These are phyloP conservation scores for Phymanthus crucifer DNA, from an alignment of 92 coral and sea anemone genomes.

Conservation along the genomic window DNA sequence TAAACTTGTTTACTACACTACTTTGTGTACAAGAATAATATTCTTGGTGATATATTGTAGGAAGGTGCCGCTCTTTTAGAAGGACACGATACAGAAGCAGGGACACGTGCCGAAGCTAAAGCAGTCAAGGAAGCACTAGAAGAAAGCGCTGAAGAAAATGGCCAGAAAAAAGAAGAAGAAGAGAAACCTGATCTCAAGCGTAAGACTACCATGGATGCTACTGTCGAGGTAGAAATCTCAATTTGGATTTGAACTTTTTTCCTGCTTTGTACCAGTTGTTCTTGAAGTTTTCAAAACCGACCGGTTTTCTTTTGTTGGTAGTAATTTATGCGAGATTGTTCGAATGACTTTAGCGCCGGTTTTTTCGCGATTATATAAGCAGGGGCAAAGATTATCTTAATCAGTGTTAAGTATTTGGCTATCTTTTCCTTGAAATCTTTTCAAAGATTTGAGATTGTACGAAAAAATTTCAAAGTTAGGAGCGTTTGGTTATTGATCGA, in stretches of 20 bases:
- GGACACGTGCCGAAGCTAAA: conserved; percentile 90
- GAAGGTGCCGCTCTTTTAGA: conserved; percentile 91
- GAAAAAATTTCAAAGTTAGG: background rate
- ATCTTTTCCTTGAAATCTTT: background rate
- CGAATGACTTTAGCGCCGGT: background rate
- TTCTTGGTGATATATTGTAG: conserved; percentile 35
- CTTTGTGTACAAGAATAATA: background rate
- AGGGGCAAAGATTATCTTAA: background rate
- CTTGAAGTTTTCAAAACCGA: background rate
- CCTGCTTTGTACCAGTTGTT: conserved; percentile 19
- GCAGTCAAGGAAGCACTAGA: conserved; percentile 78
- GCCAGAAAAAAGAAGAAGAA: conserved; percentile 70
- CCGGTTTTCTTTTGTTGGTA: conserved; percentile 27
- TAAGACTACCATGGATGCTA: conserved; percentile 83
- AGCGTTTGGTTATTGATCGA: background rate
- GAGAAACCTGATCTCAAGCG: conserved; percentile 92
- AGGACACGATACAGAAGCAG: conserved; percentile 80
- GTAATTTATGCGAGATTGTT: conserved; percentile 22
- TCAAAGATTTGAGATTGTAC: background rate
- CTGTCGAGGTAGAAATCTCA: conserved; percentile 67
- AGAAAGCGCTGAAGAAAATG: conserved; percentile 69
- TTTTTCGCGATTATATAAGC: background rate
- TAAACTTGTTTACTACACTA: conserved; percentile 1
- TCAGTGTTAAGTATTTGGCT: background rate
- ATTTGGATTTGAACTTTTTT: background rate